phyloP scores from a whole-genome alignment of 1,140 invertebrate species.

The Drosophila pruinosa region DNA sequence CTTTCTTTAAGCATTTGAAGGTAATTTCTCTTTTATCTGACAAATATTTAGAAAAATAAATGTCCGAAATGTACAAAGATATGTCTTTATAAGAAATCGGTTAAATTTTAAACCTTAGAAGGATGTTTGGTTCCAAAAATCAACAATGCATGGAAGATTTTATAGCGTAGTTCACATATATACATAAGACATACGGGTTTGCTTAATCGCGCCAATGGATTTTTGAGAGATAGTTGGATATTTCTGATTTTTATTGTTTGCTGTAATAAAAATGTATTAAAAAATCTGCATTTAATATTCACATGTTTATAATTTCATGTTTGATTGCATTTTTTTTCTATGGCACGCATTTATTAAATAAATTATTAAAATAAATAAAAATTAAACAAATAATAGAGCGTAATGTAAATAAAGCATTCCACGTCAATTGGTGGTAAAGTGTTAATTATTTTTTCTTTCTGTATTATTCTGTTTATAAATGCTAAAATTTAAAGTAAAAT shows the following conservation, averaged over 20 bases:
- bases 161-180: slow-evolving; percentile 1
- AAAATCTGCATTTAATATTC: slow-evolving; percentile 57
- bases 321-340: slow-evolving; percentile 27
- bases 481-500: slow-evolving; percentile 35
- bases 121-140: slow-evolving; percentile 16
- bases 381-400: slow-evolving; percentile 73
- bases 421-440: slow-evolving; percentile 47
- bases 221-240: slow-evolving; percentile 27
- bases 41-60: background rate
- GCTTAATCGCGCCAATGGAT: slow-evolving; percentile 44
- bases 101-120: background rate
- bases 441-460: slow-evolving; percentile 30
- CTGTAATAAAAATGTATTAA: slow-evolving; percentile 66
- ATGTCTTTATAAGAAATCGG: background rate
- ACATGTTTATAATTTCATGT: slow-evolving; percentile 27
- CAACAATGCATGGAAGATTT: slow-evolving; percentile 8
- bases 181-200: background rate
- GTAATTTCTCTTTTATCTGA: background rate
- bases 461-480: slow-evolving; percentile 23
- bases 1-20: background rate
- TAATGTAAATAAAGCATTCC: slow-evolving; percentile 61
- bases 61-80: background rate
- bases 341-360: slow-evolving; percentile 53
- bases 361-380: slow-evolving; percentile 62
- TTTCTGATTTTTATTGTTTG: slow-evolving; percentile 33